phyloP scores from a whole-genome alignment of 2,797 vertebrate species.

The Strix occidentalis region DNA sequence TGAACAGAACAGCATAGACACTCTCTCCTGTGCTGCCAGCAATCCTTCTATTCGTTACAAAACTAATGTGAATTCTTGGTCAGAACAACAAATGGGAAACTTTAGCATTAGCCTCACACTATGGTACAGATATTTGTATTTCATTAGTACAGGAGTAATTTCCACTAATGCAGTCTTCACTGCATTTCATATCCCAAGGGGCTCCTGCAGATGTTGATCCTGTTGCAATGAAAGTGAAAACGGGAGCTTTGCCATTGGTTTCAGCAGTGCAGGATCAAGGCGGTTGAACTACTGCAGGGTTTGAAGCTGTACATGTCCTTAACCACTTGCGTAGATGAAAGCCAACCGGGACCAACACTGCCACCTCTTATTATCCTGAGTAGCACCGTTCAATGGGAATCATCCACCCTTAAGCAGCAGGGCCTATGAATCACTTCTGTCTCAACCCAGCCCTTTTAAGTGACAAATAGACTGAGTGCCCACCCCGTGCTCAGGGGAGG shows the following conservation, averaged over 20 bases:
- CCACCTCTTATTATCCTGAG: not conserved
- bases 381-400: not conserved
- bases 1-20: not conserved
- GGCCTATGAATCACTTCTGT: not conserved
- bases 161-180: not conserved
- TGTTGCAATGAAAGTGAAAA: not conserved
- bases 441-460: not conserved
- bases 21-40: not conserved
- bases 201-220: not conserved
- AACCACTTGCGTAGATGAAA: not conserved
- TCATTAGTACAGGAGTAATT: not conserved
- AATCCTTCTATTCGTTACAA: not conserved
- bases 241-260: not conserved
- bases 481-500: not conserved
- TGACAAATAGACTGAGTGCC: not conserved
- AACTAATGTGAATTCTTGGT: not conserved
- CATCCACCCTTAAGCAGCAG: not conserved
- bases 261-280: fast-evolving
- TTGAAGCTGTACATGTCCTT: not conserved
- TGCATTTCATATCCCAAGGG: not conserved
- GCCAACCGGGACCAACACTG: not conserved
- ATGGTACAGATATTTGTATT: not conserved
- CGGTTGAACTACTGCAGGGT: not conserved
- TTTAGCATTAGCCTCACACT: not conserved
- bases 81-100: not conserved